phyloP scores from a whole-genome alignment of 2,888 invertebrate genomes.

The Vannuccia rotundouncinata region DNA sequence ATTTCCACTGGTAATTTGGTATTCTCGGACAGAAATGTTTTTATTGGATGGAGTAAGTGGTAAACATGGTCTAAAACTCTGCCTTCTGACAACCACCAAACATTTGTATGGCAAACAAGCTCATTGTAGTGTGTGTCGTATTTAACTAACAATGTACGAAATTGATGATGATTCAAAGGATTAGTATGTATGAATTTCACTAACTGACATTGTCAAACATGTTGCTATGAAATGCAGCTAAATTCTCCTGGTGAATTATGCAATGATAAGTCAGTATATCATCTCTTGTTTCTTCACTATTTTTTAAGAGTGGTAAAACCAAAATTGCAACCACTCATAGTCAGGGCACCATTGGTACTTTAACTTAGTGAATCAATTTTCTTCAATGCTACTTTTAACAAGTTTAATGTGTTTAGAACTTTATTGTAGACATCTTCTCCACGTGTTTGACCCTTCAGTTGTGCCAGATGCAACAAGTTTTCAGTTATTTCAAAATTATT shows the following conservation, averaged over 20 bases:
- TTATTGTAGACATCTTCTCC: constrained; percentile 29
- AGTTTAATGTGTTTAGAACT: neutral
- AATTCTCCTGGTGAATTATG: constrained; percentile 35
- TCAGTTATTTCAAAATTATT: constrained; percentile 20
- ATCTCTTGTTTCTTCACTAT: constrained; percentile 28
- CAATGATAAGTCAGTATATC: constrained; percentile 35
- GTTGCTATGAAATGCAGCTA: constrained; percentile 11
- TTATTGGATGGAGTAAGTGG: constrained; percentile 2
- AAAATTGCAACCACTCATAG: constrained; percentile 28
- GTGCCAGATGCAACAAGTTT: constrained; percentile 27
- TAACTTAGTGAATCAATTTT: constrained; percentile 31
- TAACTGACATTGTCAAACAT: constrained; percentile 21
- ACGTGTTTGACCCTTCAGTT: constrained; percentile 28
- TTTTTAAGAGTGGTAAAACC: constrained; percentile 30
- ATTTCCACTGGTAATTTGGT: neutral
- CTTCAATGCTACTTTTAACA: neutral
- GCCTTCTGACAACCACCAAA: constrained; percentile 21
- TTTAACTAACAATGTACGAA: constrained; percentile 6
- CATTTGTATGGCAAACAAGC: constrained; percentile 28
- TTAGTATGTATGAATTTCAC: constrained; percentile 29
- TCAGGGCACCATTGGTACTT: constrained; percentile 25
- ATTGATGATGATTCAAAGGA: constrained; percentile 34
- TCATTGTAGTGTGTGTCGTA: constrained; percentile 28
- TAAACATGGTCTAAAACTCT: constrained; percentile 11
- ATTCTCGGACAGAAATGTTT: neutral